Base-by-base conservation (phyloP, 2,797 vertebrate species). In the Semotilus atromaculatus region DNA sequence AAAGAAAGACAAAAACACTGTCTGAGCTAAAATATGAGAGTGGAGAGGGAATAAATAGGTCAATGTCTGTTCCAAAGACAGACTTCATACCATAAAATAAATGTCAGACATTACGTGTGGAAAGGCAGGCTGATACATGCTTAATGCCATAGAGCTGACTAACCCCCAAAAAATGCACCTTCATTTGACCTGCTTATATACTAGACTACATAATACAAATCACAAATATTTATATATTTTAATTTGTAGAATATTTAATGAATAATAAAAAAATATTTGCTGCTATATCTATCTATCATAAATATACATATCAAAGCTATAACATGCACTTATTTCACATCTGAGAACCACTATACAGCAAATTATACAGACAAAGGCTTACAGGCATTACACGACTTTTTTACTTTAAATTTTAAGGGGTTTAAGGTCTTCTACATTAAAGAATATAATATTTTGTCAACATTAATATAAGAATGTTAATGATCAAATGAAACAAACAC, bases 11-110 rank as follows among this genome's bases (percentile, higher is more conserved):
- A 75, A 75, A 75, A 23, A 29, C 18, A 55, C n/a, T 14, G n/a
- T 29, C 60, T 5, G 13, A 26, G 53, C n/a, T n/a, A 26, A 40
- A 60, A 34, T 23, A 34, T 55, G 73, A 62, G 14, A 53, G 31
- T 31, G 23, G 73, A 62, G 21, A 53, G 31, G 29, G 16, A 66
- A 83, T 10, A 75, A 64, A 67, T 74, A 18, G 70, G 71, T 83
- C 71, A 75, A 13, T 53, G n/a, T 60, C 68, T 58, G 58, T 55
- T 62, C 18, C 19, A 31, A 51, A 74, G 43, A 83, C 58, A 75
- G 58, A 53, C 58, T 75, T 67, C 29, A 38, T 38, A 53, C 31
- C 58, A 83, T 53, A 19, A 74, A 62, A 73, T 19, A 82, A 53
- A 83, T 29, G 14, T 34, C 60, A 74, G 81, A 66, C 60, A 75